These are phyloP conservation scores for Solea senegalensis DNA, from an alignment of 2,113 vertebrate genomes.

Conservation along the genomic window DNA sequence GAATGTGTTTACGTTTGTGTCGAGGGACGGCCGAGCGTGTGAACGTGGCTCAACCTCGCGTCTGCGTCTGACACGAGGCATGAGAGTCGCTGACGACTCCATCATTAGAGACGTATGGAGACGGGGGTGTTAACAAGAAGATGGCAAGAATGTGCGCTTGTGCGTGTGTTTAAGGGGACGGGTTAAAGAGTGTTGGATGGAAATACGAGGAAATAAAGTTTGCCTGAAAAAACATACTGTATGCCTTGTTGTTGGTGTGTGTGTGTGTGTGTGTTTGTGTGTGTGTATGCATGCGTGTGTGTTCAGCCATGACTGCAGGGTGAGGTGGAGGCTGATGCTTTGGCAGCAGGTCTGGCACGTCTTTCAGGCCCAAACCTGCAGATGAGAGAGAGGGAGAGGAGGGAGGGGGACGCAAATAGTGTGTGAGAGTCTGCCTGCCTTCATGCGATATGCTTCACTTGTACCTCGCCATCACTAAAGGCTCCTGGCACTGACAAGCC, in stretches of 20 bases:
- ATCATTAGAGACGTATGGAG: constrained; percentile 2
- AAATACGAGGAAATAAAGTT: constrained; percentile 13
- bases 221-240: constrained; percentile 18
- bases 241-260: background rate
- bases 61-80: constrained; percentile 36
- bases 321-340: constrained; percentile 80
- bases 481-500: constrained; percentile 18
- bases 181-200: background rate
- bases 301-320: constrained; percentile 82
- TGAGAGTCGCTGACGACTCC: constrained; percentile 17
- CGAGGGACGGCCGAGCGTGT: constrained; percentile 43
- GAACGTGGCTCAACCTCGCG: constrained; percentile 35
- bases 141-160: constrained; percentile 26
- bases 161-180: background rate
- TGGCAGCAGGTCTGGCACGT: constrained; percentile 85
- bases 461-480: constrained; percentile 34
- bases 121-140: background rate
- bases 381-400: constrained; percentile 35
- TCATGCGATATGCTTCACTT: constrained; percentile 52
- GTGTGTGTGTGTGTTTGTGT: background rate
- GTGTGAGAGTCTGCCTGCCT: constrained; percentile 50
- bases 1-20: constrained; percentile 54
- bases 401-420: constrained; percentile 53
- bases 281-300: constrained; percentile 45
- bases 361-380: constrained; percentile 85